phyloP scores from a whole-genome alignment of 2,113 vertebrate species.

The Spheniscus mendiculus region DNA sequence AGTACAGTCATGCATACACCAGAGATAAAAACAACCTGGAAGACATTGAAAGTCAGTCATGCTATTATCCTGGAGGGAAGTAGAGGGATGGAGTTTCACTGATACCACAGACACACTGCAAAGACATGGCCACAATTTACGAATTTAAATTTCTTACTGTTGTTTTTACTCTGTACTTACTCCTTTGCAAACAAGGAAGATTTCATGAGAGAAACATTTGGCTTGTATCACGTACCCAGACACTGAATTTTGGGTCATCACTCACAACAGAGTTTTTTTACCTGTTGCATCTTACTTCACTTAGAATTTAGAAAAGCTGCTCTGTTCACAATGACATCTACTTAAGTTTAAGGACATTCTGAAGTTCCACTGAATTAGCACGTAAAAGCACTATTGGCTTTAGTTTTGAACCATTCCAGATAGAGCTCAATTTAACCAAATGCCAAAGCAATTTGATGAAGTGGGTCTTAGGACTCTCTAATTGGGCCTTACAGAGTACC shows the following conservation, averaged over 20 bases:
- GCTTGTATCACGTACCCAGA: background rate
- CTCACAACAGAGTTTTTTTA: background rate
- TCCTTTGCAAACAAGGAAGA: background rate
- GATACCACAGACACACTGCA: background rate
- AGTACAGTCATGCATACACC: background rate
- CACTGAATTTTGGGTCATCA: background rate
- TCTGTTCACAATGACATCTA: background rate
- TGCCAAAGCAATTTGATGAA: background rate
- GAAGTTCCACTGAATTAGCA: background rate
- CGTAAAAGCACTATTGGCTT: background rate
- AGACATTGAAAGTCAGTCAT: background rate
- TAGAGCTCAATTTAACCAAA: background rate
- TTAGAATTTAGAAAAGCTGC: background rate
- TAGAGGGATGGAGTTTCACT: background rate
- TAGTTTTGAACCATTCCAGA: background rate
- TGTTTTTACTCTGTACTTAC: background rate
- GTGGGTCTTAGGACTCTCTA: background rate
- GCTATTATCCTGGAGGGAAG: background rate
- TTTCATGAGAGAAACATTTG: accelerated
- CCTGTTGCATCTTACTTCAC: background rate
- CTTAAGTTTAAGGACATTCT: background rate
- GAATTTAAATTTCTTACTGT: background rate
- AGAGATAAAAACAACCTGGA: background rate
- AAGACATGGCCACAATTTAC: background rate
- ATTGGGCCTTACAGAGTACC: background rate